Evolutionary conservation across 2,888 invertebrate species (phyloP), one percentile per base, ranked within the genome.

Genomic region (Iselma pallidipennis): DNA sequence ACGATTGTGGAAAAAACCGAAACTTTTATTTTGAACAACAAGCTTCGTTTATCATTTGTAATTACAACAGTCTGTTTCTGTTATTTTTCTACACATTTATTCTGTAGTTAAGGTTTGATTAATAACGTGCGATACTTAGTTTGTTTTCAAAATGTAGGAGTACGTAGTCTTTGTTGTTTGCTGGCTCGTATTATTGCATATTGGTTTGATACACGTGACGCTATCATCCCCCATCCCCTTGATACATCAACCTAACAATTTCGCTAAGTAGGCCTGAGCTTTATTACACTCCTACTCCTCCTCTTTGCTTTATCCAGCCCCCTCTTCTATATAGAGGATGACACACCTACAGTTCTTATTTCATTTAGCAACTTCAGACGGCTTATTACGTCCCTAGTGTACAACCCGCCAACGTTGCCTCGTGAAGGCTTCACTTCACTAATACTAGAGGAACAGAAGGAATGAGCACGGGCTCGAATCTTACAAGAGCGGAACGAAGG

Each of bases 291-390:
- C 50, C 54, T 57, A 19, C 45, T 23, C 12, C 45, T 23, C 45
- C 45, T 45, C 12, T 23, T 12, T 12, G 19, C 45, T 45, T 45
- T 45, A 45, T 45, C 45, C 45, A 37, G 66, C 61, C 63, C 49
- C 59, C 49, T 49, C 61, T 70, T 65, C 58, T 69, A 65, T 71
- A 71, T 65, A 68, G 66, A 63, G 67, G 23, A 45, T 63, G 70
- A 68, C 73, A 70, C 70, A 70, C 71, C 73, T 72, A 67, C 67
- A 66, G 69, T 70, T 73, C 71, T 74, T 70, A 71, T 74, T 72
- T 74, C 69, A 68, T 70, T 68, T 67, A 68, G 69, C 69, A 63
- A 66, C 66, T 69, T 67, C 63, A 69, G 71, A 61, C 69, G 61
- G 70, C 66, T 71, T 70, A 71, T 71, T 71, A 70, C 62, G 63